phyloP scores from a whole-genome alignment of 1,140 invertebrate genomes.

The Camponotus pennsylvanicus region DNA sequence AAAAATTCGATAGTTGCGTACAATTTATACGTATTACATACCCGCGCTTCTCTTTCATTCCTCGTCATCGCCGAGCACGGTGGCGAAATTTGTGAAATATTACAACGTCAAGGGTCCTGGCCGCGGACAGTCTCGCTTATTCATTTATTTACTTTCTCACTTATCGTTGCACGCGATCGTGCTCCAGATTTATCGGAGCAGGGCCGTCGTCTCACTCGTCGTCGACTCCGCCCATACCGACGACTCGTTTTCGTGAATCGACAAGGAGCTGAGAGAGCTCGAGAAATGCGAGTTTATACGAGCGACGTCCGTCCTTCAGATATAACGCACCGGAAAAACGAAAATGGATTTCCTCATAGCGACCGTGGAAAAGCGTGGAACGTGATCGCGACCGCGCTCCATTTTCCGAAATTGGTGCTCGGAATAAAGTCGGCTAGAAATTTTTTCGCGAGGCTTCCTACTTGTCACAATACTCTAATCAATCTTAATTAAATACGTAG shows the following conservation, averaged over 20 bases:
- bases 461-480: conserved; percentile 4
- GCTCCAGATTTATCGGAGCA: conserved; percentile 64
- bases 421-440: conserved; percentile 16
- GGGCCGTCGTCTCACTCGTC: conserved; percentile 32
- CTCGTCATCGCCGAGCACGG: conserved; percentile 11
- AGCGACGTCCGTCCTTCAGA: conserved; percentile 1
- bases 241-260: conserved; percentile 4
- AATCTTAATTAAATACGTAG: background rate
- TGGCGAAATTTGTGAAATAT: conserved; percentile 59
- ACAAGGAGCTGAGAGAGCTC: background rate
- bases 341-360: conserved; percentile 30
- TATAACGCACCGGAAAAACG: conserved; percentile 43
- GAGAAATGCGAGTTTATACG: background rate
- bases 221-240: conserved; percentile 36
- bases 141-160: conserved; percentile 60
- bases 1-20: background rate
- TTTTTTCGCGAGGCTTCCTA: background rate
- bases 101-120: conserved; percentile 22
- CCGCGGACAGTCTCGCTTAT: conserved; percentile 43
- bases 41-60: conserved; percentile 25
- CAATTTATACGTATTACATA: conserved; percentile 19
- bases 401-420: conserved; percentile 21
- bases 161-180: conserved; percentile 58
- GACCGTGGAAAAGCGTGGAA: conserved; percentile 19
- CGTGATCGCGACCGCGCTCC: conserved; percentile 13